phyloP scores from a whole-genome alignment of 2,113 vertebrate genomes.

The Zosterops borbonicus region DNA sequence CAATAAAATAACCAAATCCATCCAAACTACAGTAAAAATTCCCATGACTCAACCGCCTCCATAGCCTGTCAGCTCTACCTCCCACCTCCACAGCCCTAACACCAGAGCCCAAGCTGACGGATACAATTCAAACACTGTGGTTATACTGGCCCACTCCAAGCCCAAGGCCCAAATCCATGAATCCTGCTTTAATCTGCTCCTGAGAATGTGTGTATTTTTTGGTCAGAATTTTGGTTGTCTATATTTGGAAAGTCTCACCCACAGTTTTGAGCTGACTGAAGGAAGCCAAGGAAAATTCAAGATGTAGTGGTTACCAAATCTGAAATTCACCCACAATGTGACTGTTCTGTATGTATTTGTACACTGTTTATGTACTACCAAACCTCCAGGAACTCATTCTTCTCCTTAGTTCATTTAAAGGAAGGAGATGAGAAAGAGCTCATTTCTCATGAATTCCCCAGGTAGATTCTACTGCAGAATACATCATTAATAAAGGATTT shows the following conservation, averaged over 20 bases:
- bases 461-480: background rate
- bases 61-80: background rate
- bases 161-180: background rate
- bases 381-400: background rate
- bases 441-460: background rate
- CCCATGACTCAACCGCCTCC: slow-evolving; percentile 40
- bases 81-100: slow-evolving; percentile 14
- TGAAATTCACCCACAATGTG: background rate
- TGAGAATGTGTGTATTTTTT: slow-evolving; percentile 35
- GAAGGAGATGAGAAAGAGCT: background rate
- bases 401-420: background rate
- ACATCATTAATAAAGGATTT: slow-evolving; percentile 48
- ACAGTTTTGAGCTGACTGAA: slow-evolving; percentile 17
- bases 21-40: slow-evolving; percentile 34
- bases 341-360: background rate
- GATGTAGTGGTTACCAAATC: slow-evolving; percentile 11
- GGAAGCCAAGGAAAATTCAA: slow-evolving; percentile 48
- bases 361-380: background rate
- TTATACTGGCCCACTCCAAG: background rate
- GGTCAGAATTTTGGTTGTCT: slow-evolving; percentile 39
- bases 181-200: slow-evolving; percentile 18
- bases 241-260: slow-evolving; percentile 57
- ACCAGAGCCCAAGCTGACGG: background rate
- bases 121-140: slow-evolving; percentile 23
- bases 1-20: slow-evolving; percentile 58